Base-by-base conservation (phyloP, 1,140 invertebrate genomes). In the Caenorhabditis inopinata region DNA sequence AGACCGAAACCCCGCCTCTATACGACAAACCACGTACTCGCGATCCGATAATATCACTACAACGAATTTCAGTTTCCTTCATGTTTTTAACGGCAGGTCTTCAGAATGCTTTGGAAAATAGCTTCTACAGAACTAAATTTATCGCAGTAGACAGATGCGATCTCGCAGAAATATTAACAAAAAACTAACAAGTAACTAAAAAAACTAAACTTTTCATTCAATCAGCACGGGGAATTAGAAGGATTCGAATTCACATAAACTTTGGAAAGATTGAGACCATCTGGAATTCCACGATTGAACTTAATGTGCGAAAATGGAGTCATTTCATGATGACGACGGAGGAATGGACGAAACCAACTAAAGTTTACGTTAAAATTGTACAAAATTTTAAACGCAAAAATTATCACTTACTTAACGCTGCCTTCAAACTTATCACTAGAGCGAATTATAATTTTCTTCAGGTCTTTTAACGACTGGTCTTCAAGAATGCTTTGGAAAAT, bases 221-320 rank as follows among this genome's bases (percentile, higher is more conserved):
- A 42, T 68, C 18, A 68, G 32, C 58, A 68, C n/a, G 58, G 58
- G 1, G 58, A 16, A 38, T 16, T 68, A 2, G 58, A 38, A 9
- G 58, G 58, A 42, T 38, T 68, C 25, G 58, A 68, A 32, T 21
- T 38, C 23, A 68, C 58, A 5, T 38, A 68, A 5, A 68, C 58
- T 16, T 68, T 68, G 4, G 32, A 38, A 18, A 68, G 12, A 5
- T 68, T 29, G n/a, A 68, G n/a, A 9, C 58, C 58, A 68, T 68
- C 58, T 18, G 58, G 58, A 68, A 68, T 68, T 16, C 35, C 58
- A 68, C 58, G 58, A 68, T 68, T 68, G 32, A 68, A 68, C 27
- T 68, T 68, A 9, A 68, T 12, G 9, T 68, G n/a, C 6, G 32
- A 29, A 18, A 68, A 68, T 68, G 58, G 58, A 4, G 58, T 68